These are phyloP conservation scores for Nothobranchius furzeri DNA, from an alignment of 2,113 vertebrate species.

Conservation along the genomic window DNA sequence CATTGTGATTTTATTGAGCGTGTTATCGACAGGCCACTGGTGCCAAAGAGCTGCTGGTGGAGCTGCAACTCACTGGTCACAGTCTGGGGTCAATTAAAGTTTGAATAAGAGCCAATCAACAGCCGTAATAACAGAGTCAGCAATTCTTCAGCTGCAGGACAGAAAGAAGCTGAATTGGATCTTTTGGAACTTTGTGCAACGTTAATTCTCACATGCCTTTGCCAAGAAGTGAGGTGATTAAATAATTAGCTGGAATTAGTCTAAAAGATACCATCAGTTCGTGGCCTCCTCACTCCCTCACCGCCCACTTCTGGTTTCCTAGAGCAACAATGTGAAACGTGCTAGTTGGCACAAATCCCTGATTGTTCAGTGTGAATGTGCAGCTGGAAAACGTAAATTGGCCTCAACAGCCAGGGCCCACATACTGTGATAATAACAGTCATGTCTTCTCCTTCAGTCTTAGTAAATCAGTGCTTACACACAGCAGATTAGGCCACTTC, in stretches of 20 bases:
- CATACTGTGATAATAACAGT: conserved; percentile 2
- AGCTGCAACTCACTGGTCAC: conserved; percentile 19
- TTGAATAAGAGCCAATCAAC: conserved; percentile 18
- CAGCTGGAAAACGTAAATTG: background rate
- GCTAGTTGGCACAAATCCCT: background rate
- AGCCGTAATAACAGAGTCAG: background rate
- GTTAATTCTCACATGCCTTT: background rate
- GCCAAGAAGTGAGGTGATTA: background rate
- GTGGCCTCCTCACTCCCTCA: too few relatives aligned
- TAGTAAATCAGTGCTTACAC: background rate
- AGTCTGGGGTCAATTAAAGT: conserved; percentile 29
- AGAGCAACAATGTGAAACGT: background rate
- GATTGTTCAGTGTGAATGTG: background rate
- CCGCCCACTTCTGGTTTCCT: background rate
- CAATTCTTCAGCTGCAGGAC: background rate
- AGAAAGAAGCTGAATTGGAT: background rate
- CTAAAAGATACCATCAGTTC: too few relatives aligned
- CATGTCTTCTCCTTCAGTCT: background rate
- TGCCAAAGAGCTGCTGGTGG: conserved; percentile 17
- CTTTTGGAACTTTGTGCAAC: background rate
- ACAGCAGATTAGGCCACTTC: background rate
- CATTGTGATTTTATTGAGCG: conserved; percentile 27
- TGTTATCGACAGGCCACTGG: conserved; percentile 23
- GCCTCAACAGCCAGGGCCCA: background rate
- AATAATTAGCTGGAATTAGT: background rate